Evolutionary conservation across 2,113 vertebrate species (phyloP).

Genomic region (Corydoras maculifer): DNA sequence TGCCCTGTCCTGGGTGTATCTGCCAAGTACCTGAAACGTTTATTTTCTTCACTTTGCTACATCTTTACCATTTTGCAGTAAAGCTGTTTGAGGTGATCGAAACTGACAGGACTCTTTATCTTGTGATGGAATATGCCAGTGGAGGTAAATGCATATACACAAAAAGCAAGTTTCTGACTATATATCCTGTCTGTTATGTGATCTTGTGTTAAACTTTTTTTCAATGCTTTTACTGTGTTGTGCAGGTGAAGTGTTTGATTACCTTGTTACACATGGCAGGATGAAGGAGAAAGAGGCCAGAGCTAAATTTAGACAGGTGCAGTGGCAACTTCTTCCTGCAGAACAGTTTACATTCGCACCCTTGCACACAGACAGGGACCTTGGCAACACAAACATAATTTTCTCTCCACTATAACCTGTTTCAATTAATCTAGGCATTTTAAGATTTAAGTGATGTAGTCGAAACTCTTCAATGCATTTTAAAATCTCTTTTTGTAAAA

Average conservation of each 20-base stretch:
- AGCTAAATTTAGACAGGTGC: slow-evolving; percentile 99
- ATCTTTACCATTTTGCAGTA: slow-evolving; percentile 56
- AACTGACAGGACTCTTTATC: slow-evolving; percentile 84
- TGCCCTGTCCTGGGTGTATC: too few relatives aligned
- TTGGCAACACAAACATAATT: neutral
- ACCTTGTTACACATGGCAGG: slow-evolving; percentile 97
- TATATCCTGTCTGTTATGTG: neutral
- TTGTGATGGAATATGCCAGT: slow-evolving; percentile 87
- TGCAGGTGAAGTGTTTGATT: slow-evolving; percentile 95
- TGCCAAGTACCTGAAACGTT: too few relatives aligned
- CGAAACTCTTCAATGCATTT: too few relatives aligned
- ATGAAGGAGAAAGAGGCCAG: slow-evolving; percentile 99
- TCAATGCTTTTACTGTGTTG: slow-evolving; percentile 46
- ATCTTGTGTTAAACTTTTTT: neutral
- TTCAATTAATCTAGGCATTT: too few relatives aligned
- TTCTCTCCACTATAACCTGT: neutral
- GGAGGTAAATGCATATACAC: slow-evolving; percentile 64
- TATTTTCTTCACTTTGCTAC: neutral
- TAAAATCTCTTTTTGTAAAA: too few relatives aligned
- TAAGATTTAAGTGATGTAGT: too few relatives aligned
- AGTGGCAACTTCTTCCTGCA: slow-evolving; percentile 40
- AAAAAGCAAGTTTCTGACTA: neutral
- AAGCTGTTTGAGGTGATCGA: slow-evolving; percentile 88
- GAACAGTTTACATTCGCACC: slow-evolving; percentile 35
- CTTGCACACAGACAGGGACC: neutral